These are phyloP conservation scores for Tanytarsus gracilentus DNA, from an alignment of 2,888 invertebrate genomes.

Conservation along the genomic window DNA sequence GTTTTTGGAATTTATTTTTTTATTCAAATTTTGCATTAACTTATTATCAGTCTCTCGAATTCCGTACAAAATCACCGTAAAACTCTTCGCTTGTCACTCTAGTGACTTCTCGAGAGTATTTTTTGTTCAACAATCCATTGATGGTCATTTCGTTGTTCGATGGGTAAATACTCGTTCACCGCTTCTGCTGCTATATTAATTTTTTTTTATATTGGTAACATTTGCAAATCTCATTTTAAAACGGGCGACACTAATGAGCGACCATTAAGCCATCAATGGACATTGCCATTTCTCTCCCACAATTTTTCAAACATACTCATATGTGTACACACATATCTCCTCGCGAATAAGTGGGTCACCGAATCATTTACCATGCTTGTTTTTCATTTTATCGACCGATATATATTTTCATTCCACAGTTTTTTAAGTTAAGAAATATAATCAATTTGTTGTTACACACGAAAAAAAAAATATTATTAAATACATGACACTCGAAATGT, in stretches of 20 bases:
- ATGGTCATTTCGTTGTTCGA: neutral
- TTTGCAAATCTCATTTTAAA: conserved; percentile 21
- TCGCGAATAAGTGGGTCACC: conserved; percentile 11
- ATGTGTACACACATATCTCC: neutral
- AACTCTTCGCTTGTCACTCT: neutral
- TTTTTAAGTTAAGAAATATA: too few species aligned
- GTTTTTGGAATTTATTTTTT: too few species aligned
- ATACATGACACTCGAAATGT: too few species aligned
- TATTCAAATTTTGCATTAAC: too few species aligned
- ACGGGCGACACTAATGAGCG: conserved; percentile 23
- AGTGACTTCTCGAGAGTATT: neutral
- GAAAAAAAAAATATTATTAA: too few species aligned
- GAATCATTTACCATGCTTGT: neutral
- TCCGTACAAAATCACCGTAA: neutral
- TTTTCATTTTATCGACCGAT: too few species aligned
- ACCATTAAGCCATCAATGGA: conserved; percentile 21
- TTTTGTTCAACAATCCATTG: neutral
- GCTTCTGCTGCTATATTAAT: too few species aligned
- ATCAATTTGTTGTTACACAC: too few species aligned
- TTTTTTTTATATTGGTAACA: neutral
- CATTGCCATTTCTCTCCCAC: conserved; percentile 21
- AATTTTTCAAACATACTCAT: neutral
- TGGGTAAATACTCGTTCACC: neutral
- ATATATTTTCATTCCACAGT: too few species aligned
- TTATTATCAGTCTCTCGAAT: too few species aligned